Conservation (phyloP, 2,113 vertebrate genomes). For the Gila orcuttii region DNA sequence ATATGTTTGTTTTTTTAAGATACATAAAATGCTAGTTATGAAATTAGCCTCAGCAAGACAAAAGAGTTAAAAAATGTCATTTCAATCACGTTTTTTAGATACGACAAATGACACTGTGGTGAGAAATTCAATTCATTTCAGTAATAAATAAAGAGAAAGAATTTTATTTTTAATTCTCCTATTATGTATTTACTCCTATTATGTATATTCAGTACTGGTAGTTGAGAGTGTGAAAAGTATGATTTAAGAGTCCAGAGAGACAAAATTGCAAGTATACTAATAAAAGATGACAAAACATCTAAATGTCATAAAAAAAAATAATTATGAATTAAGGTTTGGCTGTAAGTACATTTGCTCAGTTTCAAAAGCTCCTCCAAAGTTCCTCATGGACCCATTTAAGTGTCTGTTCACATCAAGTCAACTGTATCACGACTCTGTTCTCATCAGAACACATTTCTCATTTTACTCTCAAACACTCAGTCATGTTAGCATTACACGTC, state of each 20-base stretch:
- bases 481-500: slow-evolving; percentile 24
- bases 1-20: background rate
- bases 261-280: background rate
- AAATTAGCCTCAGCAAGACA: background rate
- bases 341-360: background rate
- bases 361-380: background rate
- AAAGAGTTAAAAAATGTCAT: background rate
- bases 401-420: slow-evolving; percentile 33
- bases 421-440: slow-evolving; percentile 31
- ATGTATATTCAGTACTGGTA: too few species aligned
- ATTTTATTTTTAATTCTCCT: background rate
- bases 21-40: background rate
- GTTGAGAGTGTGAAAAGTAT: background rate
- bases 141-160: background rate
- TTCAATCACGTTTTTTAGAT: background rate
- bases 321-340: background rate
- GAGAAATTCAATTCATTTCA: background rate
- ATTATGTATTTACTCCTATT: background rate
- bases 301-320: background rate
- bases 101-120: background rate
- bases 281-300: background rate
- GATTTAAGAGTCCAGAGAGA: background rate
- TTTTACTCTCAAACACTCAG: slow-evolving; percentile 15
- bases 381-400: slow-evolving; percentile 30
- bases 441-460: slow-evolving; percentile 25